Evolutionary conservation across 2,113 vertebrate species (phyloP).

Genomic region (Stegastes partitus): DNA sequence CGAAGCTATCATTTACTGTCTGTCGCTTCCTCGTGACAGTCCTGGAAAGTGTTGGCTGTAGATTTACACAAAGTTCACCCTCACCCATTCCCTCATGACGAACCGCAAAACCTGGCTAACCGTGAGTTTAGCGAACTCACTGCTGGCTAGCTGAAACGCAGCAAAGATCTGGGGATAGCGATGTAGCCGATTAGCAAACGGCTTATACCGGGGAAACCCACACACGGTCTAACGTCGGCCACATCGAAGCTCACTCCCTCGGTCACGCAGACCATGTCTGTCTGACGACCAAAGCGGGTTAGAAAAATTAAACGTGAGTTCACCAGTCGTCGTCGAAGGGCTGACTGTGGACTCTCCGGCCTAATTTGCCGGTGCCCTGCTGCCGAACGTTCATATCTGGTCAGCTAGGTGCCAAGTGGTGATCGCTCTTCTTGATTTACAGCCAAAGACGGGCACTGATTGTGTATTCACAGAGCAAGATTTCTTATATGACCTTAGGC

Average conservation of each 20-base stretch:
- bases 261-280: fast-evolving
- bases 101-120: neutral
- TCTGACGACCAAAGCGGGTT: neutral
- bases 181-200: constrained; percentile 48
- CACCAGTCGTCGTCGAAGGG: neutral
- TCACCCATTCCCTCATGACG: neutral
- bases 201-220: constrained; percentile 1
- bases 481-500: fast-evolving
- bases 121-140: constrained; percentile 8
- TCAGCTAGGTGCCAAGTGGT: constrained; percentile 51
- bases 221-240: neutral
- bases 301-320: neutral
- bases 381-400: constrained; percentile 37
- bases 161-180: constrained; percentile 34
- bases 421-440: constrained; percentile 59
- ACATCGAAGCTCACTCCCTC: neutral
- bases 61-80: neutral
- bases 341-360: constrained; percentile 40
- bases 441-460: neutral
- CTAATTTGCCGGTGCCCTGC: constrained; percentile 66
- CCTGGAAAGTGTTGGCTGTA: too few relatives aligned
- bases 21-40: too few relatives aligned
- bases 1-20: too few relatives aligned
- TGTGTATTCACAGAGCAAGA: neutral
- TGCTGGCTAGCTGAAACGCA: constrained; percentile 30